A percentile compares a stretch with the other conserved stretches of the same genome.
Evolutionary conservation across 2,113 vertebrate genomes (phyloP).

Genomic region (Tyrannus savana): DNA sequence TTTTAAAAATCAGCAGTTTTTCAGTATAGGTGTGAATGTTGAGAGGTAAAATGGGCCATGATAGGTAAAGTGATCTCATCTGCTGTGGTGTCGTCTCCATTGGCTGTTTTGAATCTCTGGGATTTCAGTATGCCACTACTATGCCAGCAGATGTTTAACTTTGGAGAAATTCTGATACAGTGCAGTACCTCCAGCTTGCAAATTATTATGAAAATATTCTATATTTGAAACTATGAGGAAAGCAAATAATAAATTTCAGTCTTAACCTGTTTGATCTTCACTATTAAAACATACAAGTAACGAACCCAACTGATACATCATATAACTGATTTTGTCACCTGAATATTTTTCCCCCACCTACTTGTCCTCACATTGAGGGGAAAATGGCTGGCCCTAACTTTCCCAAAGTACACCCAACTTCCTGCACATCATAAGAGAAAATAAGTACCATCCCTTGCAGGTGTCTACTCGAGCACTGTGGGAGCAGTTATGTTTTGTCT

Average conservation of each 20-base stretch:
- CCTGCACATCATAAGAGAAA: background rate
- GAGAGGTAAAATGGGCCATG: background rate
- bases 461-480: background rate
- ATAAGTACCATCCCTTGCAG: background rate
- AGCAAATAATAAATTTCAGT: background rate
- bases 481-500: rapidly evolving
- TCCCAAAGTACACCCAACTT: background rate
- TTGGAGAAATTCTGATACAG: background rate
- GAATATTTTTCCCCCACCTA: rapidly evolving
- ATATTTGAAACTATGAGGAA: background rate
- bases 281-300: background rate
- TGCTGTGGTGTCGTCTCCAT: background rate
- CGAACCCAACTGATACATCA: background rate
- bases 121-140: background rate
- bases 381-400: background rate
- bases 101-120: background rate
- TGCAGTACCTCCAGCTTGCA: background rate
- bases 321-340: background rate
- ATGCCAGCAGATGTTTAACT: background rate
- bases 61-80: background rate
- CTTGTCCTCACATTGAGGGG: background rate
- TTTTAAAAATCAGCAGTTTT: background rate
- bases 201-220: background rate
- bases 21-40: background rate
- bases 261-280: background rate